Conservation (phyloP, 2,888 invertebrate species). For the Acleris sparsana region DNA sequence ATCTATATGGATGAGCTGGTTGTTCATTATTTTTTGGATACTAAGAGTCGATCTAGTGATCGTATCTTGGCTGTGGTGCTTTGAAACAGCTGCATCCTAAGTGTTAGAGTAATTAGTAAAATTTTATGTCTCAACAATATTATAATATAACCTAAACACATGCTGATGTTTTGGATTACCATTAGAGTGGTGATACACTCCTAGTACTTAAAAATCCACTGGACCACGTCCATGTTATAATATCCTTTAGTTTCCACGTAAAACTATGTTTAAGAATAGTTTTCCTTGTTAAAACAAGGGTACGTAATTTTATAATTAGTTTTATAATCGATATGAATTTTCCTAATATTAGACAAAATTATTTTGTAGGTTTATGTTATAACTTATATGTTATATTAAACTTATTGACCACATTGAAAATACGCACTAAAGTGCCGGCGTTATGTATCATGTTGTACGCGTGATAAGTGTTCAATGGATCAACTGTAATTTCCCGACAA, state of each 20-base stretch:
- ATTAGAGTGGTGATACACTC: neutral
- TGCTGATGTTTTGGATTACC: no score
- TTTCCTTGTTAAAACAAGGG: slow-evolving; percentile 47
- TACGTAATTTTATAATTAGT: slow-evolving; percentile 43
- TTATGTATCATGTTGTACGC: neutral
- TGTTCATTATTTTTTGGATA: no score
- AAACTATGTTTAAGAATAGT: slow-evolving; percentile 60
- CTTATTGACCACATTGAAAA: slow-evolving; percentile 23
- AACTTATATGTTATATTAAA: slow-evolving; percentile 4
- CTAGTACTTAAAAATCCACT: slow-evolving; percentile 11
- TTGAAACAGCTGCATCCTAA: no score
- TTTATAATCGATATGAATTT: slow-evolving; percentile 62
- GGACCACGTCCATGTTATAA: slow-evolving; percentile 17
- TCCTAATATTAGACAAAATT: slow-evolving; percentile 42
- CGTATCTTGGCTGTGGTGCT: no score
- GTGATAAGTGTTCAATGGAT: neutral
- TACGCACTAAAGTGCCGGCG: neutral
- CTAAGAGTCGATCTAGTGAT: no score
- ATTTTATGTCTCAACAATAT: no score
- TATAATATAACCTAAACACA: no score
- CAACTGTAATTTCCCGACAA: neutral
- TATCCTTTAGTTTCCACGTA: slow-evolving; percentile 41
- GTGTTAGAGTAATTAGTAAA: no score
- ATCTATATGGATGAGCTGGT: no score
- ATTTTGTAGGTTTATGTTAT: slow-evolving; percentile 29